Base-by-base conservation (phyloP, 2,888 invertebrate species). In the Agrochola macilenta region DNA sequence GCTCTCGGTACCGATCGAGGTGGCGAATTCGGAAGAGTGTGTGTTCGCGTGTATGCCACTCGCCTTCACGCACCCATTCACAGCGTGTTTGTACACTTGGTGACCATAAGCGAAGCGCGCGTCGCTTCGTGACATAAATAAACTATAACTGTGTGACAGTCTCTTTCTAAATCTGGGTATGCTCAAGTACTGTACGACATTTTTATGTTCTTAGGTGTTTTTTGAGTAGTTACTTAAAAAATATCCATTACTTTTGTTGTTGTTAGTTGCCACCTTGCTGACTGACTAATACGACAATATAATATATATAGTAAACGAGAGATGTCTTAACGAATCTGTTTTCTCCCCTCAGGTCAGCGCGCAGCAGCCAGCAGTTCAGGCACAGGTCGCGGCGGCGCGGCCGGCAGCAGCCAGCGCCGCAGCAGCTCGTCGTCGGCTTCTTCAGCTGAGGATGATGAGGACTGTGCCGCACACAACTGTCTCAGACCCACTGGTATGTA, bases 391-490 rank as follows among this genome's bases (percentile, higher is more conserved):
- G 86, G 72, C 66, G 88, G 35, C 35, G 35, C 35, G 35, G 35
- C 4, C 35, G 35, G 12, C 76, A 46, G 39, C 39, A 35, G 75
- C 43, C 35, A 35, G 35, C 35, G 35, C 35, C 89, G 91, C 81
- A 91, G 91, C 90, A 93, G 92, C 82, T 91, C 93, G 2, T 95
- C 94, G 0, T 94, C 95, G 0, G 90, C 90, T 9, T 94, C 95
- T 0, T 94, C 95, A 0, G 93, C 92, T 0, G 95, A 95, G 2
- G 95, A 96, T 78, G 97, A 98, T 63, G 98, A 98, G 86, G 98
- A 98, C 92, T 98, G 98, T 92, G 98, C 98, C 14, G 98, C 98
- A 0, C 96, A 97, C 75, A 97, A 97, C 89, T 98, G 98, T 90
- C 97, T 98, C 54, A 97, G 98, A 84, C 98, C 98, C 2, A 97